These are phyloP conservation scores for Leucozona laternaria DNA, from an alignment of 2,888 invertebrate species.

Conservation along the genomic window DNA sequence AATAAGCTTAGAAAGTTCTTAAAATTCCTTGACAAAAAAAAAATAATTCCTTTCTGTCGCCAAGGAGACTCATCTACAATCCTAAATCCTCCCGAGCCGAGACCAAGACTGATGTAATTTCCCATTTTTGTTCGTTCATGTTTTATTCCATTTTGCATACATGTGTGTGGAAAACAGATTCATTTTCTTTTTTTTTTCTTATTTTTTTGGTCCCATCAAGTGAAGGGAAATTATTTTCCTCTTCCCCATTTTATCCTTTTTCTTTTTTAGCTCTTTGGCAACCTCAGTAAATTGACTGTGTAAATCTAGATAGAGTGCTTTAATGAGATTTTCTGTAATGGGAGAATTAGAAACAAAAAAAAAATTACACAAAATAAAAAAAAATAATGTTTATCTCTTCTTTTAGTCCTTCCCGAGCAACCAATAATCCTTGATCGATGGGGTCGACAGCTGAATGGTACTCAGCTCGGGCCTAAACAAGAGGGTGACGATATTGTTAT, in stretches of 20 bases:
- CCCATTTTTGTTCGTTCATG: not conserved
- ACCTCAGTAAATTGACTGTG: conserved; percentile 57
- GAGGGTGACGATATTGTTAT: conserved; percentile 93
- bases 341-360: conserved; percentile 39
- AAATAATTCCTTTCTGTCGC: conserved; percentile 18
- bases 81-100: not conserved
- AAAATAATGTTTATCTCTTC: conserved; percentile 35
- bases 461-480: conserved; percentile 92
- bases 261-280: conserved; percentile 4
- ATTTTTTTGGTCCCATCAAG: not conserved
- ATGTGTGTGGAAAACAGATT: conserved; percentile 26
- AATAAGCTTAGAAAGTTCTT: conserved; percentile 22
- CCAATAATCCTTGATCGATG: conserved; percentile 93
- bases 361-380: conserved; percentile 24
- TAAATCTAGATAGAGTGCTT: conserved; percentile 47
- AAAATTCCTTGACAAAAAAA: not conserved
- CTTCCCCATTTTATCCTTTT: conserved; percentile 10
- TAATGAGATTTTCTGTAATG: conserved; percentile 58
- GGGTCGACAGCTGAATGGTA: conserved; percentile 92
- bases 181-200: conserved; percentile 5
- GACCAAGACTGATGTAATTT: not conserved
- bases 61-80: not conserved
- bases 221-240: not conserved
- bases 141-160: conserved; percentile 17
- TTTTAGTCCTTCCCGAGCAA: conserved; percentile 93